Base-by-base conservation (phyloP, 92 coral and sea anemone genomes). In the Epizoanthus ramosus region DNA sequence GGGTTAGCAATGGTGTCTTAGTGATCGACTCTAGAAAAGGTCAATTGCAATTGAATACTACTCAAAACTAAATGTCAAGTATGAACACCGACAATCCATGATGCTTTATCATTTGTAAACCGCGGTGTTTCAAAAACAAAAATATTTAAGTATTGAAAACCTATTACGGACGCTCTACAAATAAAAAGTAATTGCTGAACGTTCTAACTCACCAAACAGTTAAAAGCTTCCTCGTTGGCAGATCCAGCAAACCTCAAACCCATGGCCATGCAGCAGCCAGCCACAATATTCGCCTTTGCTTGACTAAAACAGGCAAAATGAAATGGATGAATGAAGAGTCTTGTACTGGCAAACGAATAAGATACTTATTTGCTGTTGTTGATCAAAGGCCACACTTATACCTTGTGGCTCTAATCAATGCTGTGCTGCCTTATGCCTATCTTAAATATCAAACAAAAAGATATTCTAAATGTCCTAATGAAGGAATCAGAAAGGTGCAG, bases 221-320 rank as follows among this genome's bases (percentile, higher is more conserved):
- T 83, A 53, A 94, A 96, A 3, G 99, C 99, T 80, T 96, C 89
- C 68, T 90, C 92, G 67, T 96, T 96, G 83, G 95, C 93, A 41
- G 99, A 96, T 67, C 99, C 98, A 23, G 99, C 95, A 85, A 96
- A 96, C 81, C 92, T 94, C 80, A 96, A 81, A 17, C 94, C 99
- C 94, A 96, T 92, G 63, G 97, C 99, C 90, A 96, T 91, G 74
- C 99, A 96, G 72, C 98, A 96, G 8, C 99, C 99, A 17, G 98
- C 99, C 63, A 96, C 91, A 39, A 96, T 96, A 71, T 92, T 96
- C 66, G 94, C 97, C 39, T 90, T 86, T 21, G 99, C 94, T 90
- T 96, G 99, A 82, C 99, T 96, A 80, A 0, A 70, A 43, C 66
- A 12, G 37, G 43, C 35, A 63, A 39, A 72, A 14, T 57, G 57